These are phyloP conservation scores for Exephanes ischioxanthus DNA, from an alignment of 2,888 invertebrate genomes.

Conservation along the genomic window DNA sequence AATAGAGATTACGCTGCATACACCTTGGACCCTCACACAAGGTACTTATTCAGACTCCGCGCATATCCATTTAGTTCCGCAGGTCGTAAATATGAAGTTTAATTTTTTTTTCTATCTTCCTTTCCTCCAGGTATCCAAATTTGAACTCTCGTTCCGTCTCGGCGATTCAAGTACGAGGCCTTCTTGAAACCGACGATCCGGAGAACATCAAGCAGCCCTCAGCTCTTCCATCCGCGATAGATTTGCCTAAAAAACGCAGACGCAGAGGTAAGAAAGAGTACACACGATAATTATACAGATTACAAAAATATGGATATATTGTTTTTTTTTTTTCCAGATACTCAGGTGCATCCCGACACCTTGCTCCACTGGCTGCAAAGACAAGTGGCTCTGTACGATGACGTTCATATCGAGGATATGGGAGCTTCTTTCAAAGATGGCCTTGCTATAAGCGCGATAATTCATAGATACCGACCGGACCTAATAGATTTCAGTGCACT, in stretches of 20 bases:
- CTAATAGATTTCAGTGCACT: slow-evolving; percentile 91
- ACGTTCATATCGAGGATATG: slow-evolving; percentile 88
- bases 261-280: slow-evolving; percentile 86
- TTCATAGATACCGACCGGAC: slow-evolving; percentile 96
- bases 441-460: slow-evolving; percentile 90
- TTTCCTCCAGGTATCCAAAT: slow-evolving; percentile 87
- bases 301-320: not conserved
- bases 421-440: slow-evolving; percentile 90
- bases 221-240: slow-evolving; percentile 84
- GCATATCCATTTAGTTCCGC: not conserved
- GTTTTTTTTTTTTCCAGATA: slow-evolving; percentile 85
- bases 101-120: not conserved
- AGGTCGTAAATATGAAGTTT: not conserved
- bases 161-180: slow-evolving; percentile 90
- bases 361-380: slow-evolving; percentile 92
- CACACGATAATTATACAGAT: not conserved
- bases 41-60: slow-evolving; percentile 81
- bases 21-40: slow-evolving; percentile 94
- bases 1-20: slow-evolving; percentile 95
- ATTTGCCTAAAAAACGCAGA: slow-evolving; percentile 89
- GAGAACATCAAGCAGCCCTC: slow-evolving; percentile 87
- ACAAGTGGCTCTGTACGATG: slow-evolving; percentile 89
- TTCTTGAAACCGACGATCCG: slow-evolving; percentile 91
- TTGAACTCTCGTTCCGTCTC: slow-evolving; percentile 91
- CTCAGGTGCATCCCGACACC: slow-evolving; percentile 91